Evolutionary conservation across 2,797 vertebrate genomes (phyloP).

Genomic region (Phoxinus dragarum): DNA sequence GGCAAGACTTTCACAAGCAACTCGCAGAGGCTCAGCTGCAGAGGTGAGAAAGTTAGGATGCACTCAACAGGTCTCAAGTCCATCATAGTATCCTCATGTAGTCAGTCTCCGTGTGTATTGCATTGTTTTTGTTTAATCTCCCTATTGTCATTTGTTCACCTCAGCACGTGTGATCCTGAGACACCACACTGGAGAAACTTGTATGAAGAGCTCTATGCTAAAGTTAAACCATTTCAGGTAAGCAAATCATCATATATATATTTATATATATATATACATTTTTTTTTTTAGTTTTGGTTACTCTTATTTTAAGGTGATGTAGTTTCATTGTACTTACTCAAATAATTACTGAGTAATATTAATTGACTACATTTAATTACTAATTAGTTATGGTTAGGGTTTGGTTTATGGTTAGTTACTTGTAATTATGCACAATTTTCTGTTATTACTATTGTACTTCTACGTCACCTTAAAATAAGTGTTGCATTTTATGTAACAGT

Average conservation of each 20-base stretch:
- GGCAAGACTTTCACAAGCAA: conserved; percentile 71
- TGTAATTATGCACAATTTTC: no score
- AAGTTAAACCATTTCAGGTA: conserved; percentile 88
- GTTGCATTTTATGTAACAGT: no score
- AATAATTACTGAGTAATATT: no score
- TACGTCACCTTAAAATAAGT: no score
- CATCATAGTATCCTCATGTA: background rate
- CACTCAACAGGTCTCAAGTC: conserved; percentile 39
- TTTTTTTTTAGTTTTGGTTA: no score
- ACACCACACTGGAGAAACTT: conserved; percentile 77
- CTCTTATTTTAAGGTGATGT: no score
- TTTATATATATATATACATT: no score
- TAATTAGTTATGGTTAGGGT: no score
- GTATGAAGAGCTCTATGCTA: conserved; percentile 82
- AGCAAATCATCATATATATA: conserved; percentile 21
- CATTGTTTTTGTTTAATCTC: background rate
- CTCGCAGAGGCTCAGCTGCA: conserved; percentile 72
- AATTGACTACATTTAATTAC: no score
- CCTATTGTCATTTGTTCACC: background rate
- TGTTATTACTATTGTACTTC: no score
- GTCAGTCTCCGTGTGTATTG: background rate
- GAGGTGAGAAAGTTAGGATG: conserved; percentile 71
- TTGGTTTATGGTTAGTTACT: no score
- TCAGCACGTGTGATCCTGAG: conserved; percentile 64
- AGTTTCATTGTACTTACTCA: no score